Base-by-base conservation (phyloP, 2,113 vertebrate species). In the Oncorhynchus masou region DNA sequence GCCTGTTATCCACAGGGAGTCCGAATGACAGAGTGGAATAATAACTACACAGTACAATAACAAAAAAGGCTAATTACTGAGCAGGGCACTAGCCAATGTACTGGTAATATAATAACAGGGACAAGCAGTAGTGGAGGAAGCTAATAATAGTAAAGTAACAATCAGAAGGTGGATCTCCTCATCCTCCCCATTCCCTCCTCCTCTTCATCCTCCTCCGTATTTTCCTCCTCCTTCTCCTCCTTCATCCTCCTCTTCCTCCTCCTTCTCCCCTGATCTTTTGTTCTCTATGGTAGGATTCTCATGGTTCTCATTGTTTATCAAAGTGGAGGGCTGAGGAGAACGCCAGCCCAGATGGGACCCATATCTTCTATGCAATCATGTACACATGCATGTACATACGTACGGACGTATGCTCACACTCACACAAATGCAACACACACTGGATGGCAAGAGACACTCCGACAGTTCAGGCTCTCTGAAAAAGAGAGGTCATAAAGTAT, bases 131-230 rank as follows among this genome's bases (percentile, higher is more conserved):
- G 62, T 82, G 84, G 77, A 85, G 78, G 81, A 57, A 73, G 66
- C 78, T 81, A 83, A 79, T 84, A 84, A 83, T 75, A 86, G 82
- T 74, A 49, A 6, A 74, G 71, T 73, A 86, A 83, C 83, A 85
- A 84, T 83, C 5, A 73, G 51, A 73, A 15, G 39, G 39, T 45
- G 11, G 39, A 45, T 81, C 73, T 57, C 19, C 80, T 16, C 51
- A 1, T 54, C 51, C 15, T 54, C 16, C 16, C 16, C 51, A 16
- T 54, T 15, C 15, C 51, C 15, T 19, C 79, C 66, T 48, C 70
- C 34, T 70, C 70, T 71, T 45, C 39, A 11, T 15, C 0, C n/a
- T 19, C 15, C 39, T 45, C 39, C 39, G 11, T 11, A 11, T 45
- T 9, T 11, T 39, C 6, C 31, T 69, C 68, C 11, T 3, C 5